phyloP scores from a whole-genome alignment of 23 tunicate genomes.

The Phallusia fumigata region DNA sequence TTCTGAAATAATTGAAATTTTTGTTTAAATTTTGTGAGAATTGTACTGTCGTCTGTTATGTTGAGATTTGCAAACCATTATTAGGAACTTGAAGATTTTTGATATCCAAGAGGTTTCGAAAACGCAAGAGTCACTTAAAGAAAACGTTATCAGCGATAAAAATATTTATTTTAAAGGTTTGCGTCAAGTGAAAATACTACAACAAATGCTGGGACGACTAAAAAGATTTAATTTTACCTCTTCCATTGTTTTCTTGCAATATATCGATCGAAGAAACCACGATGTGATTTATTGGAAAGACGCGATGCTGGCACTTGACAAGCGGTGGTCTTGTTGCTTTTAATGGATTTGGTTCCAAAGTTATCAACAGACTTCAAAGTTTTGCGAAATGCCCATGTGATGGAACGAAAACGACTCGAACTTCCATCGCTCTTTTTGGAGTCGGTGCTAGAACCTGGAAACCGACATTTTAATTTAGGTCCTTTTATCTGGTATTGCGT shows the following conservation, averaged over 20 bases:
- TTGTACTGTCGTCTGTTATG: background rate
- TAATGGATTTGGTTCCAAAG: background rate
- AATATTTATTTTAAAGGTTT: no score
- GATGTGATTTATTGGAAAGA: constrained; percentile 38
- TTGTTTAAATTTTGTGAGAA: no score
- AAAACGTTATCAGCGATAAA: no score
- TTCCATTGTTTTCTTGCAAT: constrained; percentile 78
- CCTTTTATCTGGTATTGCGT: no score
- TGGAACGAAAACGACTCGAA: background rate
- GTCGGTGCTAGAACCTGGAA: no score
- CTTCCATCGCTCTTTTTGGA: background rate
- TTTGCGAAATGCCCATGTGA: constrained; percentile 6
- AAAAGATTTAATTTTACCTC: constrained; percentile 32
- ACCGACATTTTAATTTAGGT: no score
- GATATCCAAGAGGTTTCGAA: constrained; percentile 69
- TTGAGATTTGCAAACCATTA: background rate
- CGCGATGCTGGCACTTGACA: constrained; percentile 46
- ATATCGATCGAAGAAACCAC: constrained; percentile 60
- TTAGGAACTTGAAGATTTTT: background rate
- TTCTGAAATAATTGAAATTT: no score
- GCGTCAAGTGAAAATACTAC: no score
- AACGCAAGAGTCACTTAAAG: constrained; percentile 79
- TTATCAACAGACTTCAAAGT: background rate
- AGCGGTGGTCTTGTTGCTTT: constrained; percentile 6
- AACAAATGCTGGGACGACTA: no score